Evolutionary conservation across 1,140 invertebrate species (phyloP), one percentile per base, ranked within the genome.

Genomic region (Luehdorfia chinensis): DNA sequence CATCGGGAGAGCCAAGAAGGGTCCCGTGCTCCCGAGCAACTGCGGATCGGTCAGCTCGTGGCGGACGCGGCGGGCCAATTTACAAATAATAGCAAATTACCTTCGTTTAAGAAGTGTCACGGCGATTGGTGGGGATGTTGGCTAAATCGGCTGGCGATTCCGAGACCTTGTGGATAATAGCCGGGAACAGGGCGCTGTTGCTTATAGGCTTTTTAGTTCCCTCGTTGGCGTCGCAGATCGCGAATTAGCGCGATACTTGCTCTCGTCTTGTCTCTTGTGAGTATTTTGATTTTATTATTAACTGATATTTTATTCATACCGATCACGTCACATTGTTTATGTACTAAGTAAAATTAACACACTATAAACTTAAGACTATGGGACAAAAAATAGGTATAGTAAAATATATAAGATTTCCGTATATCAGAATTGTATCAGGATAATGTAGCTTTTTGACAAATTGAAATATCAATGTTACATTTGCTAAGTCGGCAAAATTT

Each of bases 31-130:
- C 72, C 72, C 67, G 75, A 69, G 54, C 72, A 71, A 84, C 77
- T 84, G 69, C 56, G 68, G 50, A 57, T 62, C 56, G 56, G 55
- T 50, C 60, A 55, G 66, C 52, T 65, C 55, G 49, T 49, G 63
- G 60, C 75, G 77, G 79, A 75, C 75, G 80, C 71, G 57, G 69
- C 71, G 68, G 63, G 71, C 72, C 83, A 86, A 86, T 86, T 86
- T 86, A 83, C 83, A 79, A 84, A 84, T 86, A 84, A 86, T 85
- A 80, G 78, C 77, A 80, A 84, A 86, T 86, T 86, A 86, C 79
- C 78, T 71, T 76, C 78, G 79, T 86, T 84, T 83, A 84, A 86
- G 83, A 80, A 78, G 79, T 86, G 79, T 79, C 71, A 80, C 70
- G 66, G 69, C 73, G 74, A 79, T 79, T 86, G 83, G 83, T 83